Evolutionary conservation across 2,113 vertebrate genomes (phyloP).

Genomic region (Shinisaurus crocodilurus): DNA sequence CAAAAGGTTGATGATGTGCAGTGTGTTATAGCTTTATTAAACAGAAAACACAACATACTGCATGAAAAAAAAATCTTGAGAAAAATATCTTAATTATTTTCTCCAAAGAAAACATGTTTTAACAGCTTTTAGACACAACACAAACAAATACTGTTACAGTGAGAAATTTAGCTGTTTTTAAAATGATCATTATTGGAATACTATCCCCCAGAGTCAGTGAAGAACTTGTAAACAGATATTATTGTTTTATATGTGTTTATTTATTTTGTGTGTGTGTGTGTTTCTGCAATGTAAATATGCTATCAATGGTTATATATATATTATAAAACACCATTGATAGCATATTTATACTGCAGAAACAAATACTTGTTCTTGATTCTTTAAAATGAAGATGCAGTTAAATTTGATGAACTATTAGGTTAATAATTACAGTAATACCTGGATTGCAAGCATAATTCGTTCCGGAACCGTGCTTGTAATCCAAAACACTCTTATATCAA

Average conservation of each 20-base stretch:
- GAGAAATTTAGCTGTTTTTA: background rate
- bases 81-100: background rate
- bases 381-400: background rate
- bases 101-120: slow-evolving; percentile 3
- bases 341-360: background rate
- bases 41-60: background rate
- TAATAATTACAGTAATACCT: too few relatives aligned
- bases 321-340: background rate
- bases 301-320: too few relatives aligned
- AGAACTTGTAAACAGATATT: background rate
- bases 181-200: background rate
- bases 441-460: too few relatives aligned
- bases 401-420: background rate
- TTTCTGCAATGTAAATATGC: background rate
- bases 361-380: background rate
- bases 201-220: background rate
- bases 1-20: background rate
- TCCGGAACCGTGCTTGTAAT: too few relatives aligned
- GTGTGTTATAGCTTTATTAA: background rate
- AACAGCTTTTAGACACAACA: background rate
- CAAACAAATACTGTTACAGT: slow-evolving; percentile 16
- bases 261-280: background rate
- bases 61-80: slow-evolving; percentile 9
- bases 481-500: too few relatives aligned
- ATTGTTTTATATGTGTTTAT: background rate